Base-by-base conservation (phyloP, 2,113 vertebrate genomes). In the Dinomys branickii region DNA sequence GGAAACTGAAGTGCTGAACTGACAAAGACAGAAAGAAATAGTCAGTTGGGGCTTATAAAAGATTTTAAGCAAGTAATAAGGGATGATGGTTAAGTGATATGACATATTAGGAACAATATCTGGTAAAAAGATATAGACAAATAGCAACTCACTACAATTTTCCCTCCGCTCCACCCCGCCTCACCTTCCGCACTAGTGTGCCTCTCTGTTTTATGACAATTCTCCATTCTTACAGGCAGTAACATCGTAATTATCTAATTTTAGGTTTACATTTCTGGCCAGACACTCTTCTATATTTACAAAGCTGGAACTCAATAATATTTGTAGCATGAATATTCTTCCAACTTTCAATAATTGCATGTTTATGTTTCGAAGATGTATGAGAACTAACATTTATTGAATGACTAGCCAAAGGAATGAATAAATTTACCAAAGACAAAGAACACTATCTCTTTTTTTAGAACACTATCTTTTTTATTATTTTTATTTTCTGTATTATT, bases 321-420 rank as follows among this genome's bases (percentile, higher is more conserved):
- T 94, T 35, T 94, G 78, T 77, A n/a, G 54, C 78, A 61, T 88
- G 26, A 87, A 77, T 94, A 61, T 38, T 82, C 89, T 88, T 24
- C 14, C 35, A 97, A 65, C 11, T 73, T 97, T 2, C 73, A 83
- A 54, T 89, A 78, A 82, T 56, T 52, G 20, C 33, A 73, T 83
- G 2, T 35, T 13, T 88, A 2, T 69, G 52, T 84, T 16, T 16
- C 41, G 61, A 33, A n/a, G 50, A 44, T 44, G 5, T 41, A 85
- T 58, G 30, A 54, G 17, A 88, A 28, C 50, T 84, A 82, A 65
- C 88, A 41, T 69, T 71, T 85, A 26, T 63, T 88, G 61, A 92
- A 82, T 13, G n/a, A 14, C 16, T 85, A 19, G 44, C 19, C 8
- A 10, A n/a, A 54, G 17, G 63, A 71, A 63, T n/a, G 19, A 61